These are phyloP conservation scores for Hucho hucho DNA, from an alignment of 2,113 vertebrate species.

Conservation along the genomic window DNA sequence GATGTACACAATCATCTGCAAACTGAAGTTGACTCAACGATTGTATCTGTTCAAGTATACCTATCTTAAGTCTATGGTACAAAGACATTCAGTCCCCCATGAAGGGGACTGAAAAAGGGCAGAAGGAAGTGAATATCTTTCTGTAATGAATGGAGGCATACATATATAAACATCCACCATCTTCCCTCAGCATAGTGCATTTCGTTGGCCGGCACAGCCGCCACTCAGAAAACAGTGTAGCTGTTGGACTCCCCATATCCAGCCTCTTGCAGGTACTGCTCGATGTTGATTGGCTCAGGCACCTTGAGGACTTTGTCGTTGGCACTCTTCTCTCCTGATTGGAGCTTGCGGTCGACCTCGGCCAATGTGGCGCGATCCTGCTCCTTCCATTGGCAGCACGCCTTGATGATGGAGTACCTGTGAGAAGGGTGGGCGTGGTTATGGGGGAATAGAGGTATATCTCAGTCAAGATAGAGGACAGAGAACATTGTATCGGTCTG, in stretches of 20 bases:
- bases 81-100: background rate
- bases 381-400: conserved; percentile 87
- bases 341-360: conserved; percentile 73
- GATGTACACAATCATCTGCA: conserved; percentile 17
- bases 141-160: background rate
- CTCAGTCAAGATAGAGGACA: too few relatives aligned
- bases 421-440: background rate
- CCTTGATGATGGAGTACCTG: conserved; percentile 85
- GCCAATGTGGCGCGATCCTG: conserved; percentile 69
- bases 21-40: conserved; percentile 8
- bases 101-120: background rate
- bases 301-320: conserved; percentile 81
- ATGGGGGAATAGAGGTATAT: background rate
- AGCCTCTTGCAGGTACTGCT: conserved; percentile 72
- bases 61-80: background rate
- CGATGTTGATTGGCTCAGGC: conserved; percentile 69
- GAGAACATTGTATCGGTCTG: too few relatives aligned
- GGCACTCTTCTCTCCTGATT: conserved; percentile 72
- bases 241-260: conserved; percentile 69
- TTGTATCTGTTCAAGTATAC: conserved; percentile 40
- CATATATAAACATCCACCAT: background rate
- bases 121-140: background rate
- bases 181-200: conserved; percentile 10
- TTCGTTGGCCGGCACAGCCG: background rate
- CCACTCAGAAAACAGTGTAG: conserved; percentile 73